These are phyloP conservation scores for Pipistrellus kuhlii DNA, from an alignment of 2,797 vertebrate genomes.

Conservation along the genomic window DNA sequence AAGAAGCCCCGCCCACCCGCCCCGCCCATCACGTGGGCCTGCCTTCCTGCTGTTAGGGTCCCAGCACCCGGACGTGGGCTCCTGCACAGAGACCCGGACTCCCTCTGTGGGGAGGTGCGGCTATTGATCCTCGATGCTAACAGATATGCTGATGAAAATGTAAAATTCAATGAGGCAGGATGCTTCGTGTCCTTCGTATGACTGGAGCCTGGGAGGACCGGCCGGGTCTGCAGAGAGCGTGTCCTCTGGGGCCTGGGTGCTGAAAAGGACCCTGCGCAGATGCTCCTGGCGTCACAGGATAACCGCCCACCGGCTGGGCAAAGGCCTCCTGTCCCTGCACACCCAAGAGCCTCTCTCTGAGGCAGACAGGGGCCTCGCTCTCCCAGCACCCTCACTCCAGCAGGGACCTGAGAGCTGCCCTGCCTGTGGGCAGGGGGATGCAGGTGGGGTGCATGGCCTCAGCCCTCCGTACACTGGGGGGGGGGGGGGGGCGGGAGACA, in stretches of 20 bases:
- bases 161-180: conserved; percentile 78
- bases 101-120: conserved; percentile 57
- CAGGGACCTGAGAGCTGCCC: conserved; percentile 80
- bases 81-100: conserved; percentile 27
- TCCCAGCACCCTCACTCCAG: conserved; percentile 76
- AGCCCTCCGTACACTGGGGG: conserved; percentile 73
- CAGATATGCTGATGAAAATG: conserved; percentile 79
- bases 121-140: conserved; percentile 71
- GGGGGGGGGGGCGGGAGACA: too few species aligned
- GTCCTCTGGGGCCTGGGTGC: conserved; percentile 76
- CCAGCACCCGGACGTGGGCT: not conserved
- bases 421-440: conserved; percentile 79
- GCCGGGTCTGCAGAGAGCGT: conserved; percentile 71
- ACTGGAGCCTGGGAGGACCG: conserved; percentile 61
- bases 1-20: not conserved
- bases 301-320: conserved; percentile 70
- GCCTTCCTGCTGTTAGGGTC: conserved; percentile 43
- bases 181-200: conserved; percentile 71
- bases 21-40: not conserved
- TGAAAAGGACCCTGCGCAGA: conserved; percentile 73
- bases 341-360: conserved; percentile 78
- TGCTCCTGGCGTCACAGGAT: conserved; percentile 70
- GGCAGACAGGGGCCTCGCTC: conserved; percentile 79
- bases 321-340: conserved; percentile 80
- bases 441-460: conserved; percentile 76